Percentiles rank a stretch among this genome's conserved stretches.
Conservation (phyloP, 2,888 invertebrate genomes). For the Nasonia oneida region DNA sequence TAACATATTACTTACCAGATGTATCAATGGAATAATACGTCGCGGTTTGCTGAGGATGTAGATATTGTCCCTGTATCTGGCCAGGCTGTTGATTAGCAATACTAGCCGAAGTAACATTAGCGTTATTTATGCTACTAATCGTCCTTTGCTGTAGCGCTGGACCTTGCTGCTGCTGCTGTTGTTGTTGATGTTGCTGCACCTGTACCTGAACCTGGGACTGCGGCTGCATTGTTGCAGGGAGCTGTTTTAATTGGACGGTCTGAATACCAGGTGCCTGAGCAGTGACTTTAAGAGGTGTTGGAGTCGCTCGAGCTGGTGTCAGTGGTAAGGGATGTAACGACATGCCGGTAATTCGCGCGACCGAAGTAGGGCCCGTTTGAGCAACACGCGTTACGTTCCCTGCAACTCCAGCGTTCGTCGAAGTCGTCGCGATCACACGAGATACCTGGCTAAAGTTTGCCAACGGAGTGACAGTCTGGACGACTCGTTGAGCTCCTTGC, state of each 20-base stretch:
- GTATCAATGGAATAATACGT: constrained; percentile 75
- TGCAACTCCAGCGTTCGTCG: constrained; percentile 71
- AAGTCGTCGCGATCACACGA: constrained; percentile 75
- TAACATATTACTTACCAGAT: constrained; percentile 68
- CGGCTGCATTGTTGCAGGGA: constrained; percentile 52
- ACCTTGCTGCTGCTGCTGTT: constrained; percentile 36
- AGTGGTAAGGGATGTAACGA: constrained; percentile 75
- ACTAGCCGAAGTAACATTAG: constrained; percentile 65
- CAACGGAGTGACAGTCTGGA: constrained; percentile 75
- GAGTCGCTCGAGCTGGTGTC: constrained; percentile 70
- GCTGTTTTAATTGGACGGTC: constrained; percentile 74
- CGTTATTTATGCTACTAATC: constrained; percentile 64
- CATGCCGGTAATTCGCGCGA: constrained; percentile 76
- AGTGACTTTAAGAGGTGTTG: constrained; percentile 73
- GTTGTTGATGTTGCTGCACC: constrained; percentile 39
- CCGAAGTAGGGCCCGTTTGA: constrained; percentile 73
- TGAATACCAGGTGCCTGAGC: constrained; percentile 68
- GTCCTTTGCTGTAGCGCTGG: constrained; percentile 40
- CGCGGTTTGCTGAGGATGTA: constrained; percentile 73
- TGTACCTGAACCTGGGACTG: constrained; percentile 37
- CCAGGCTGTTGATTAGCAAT: constrained; percentile 68
- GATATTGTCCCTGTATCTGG: constrained; percentile 73
- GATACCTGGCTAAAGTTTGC: constrained; percentile 74
- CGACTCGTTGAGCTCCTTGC: constrained; percentile 72
- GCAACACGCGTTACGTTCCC: constrained; percentile 67